Base-by-base conservation (phyloP, 2,888 invertebrate species). In the Microplitis manilae region DNA sequence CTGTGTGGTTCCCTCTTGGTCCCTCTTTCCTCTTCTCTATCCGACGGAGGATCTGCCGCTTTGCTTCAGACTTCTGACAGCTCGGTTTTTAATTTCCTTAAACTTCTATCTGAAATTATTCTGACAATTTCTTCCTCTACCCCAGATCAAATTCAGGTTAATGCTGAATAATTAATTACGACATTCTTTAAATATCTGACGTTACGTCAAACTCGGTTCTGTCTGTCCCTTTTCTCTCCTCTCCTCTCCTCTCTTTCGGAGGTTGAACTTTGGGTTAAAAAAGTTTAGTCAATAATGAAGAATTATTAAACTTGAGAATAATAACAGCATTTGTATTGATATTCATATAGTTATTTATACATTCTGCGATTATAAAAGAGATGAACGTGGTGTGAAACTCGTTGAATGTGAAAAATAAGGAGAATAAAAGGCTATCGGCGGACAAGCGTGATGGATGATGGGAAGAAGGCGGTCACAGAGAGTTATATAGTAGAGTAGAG, bases 1-100 rank as follows among this genome's bases (percentile, higher is more conserved):
- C 69, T 71, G 50, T 68, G 20, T 50, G 50, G 50, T 50, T 15
- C 30, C 62, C 40, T 17, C 50, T 60, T 40, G 17, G 69, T 64
- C 41, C 68, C 15, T 75, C 39, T 6, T 15, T 30, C 72, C 62
- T 72, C 62, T 17, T 13, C 17, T 62, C 20, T 20, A 40, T 72
- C 20, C 64, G 6, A 73, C 13, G 17, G 17, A 62, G 15, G n/a
- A 17, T 15, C n/a, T n/a, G 17, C 62, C 62, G n/a, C 7, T 62
- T 62, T 62, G 8, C 59, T n/a, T 8, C n/a, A 8, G 59, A 59
- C 59, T n/a, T 59, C 59, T 30, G 30, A 30, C 30, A 30, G 30
- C 30, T 30, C 50, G 9, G 50, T 50, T 50, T 50, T 50, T 50
- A 5, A 50, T 50, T 50, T 50, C 50, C 50, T 50, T 59, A n/a